Conservation (phyloP, 2,888 invertebrate species). For the Himalopsyche kuldschensis region DNA sequence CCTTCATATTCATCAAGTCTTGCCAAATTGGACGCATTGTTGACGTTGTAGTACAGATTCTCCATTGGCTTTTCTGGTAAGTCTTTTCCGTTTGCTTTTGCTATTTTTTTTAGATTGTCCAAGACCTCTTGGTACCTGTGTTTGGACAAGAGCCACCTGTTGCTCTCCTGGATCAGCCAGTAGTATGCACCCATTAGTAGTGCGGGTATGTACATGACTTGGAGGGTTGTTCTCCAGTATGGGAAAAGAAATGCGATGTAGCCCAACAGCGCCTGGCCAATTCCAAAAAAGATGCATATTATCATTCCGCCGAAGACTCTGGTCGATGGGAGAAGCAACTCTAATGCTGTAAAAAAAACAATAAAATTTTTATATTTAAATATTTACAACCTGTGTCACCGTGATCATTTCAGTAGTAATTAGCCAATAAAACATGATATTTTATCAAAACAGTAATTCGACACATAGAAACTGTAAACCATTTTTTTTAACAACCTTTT, state of each 20-base stretch:
- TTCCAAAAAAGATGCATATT: constrained; percentile 46
- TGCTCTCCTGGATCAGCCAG: constrained; percentile 66
- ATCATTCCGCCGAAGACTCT: constrained; percentile 9
- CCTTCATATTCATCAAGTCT: constrained; percentile 40
- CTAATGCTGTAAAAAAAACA: constrained; percentile 8
- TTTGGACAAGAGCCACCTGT: constrained; percentile 73
- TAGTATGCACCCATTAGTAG: constrained; percentile 64
- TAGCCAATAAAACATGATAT: too few species aligned
- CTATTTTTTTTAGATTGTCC: constrained; percentile 64
- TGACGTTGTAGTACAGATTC: constrained; percentile 44
- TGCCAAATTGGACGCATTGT: constrained; percentile 43
- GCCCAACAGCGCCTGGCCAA: constrained; percentile 67
- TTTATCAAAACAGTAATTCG: too few species aligned
- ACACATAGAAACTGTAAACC: too few species aligned
- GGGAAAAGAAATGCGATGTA: constrained; percentile 64
- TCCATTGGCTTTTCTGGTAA: constrained; percentile 51
- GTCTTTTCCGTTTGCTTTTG: constrained; percentile 63
- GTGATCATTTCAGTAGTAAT: too few species aligned
- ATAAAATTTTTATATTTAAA: too few species aligned
- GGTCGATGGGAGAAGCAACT: constrained; percentile 12
- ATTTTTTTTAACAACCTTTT: too few species aligned
- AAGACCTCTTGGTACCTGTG: constrained; percentile 67
- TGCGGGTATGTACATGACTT: constrained; percentile 65
- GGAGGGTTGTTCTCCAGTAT: constrained; percentile 66
- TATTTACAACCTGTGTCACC: too few species aligned